Conservation (phyloP, 2,113 vertebrate species). For the Apus apus region DNA sequence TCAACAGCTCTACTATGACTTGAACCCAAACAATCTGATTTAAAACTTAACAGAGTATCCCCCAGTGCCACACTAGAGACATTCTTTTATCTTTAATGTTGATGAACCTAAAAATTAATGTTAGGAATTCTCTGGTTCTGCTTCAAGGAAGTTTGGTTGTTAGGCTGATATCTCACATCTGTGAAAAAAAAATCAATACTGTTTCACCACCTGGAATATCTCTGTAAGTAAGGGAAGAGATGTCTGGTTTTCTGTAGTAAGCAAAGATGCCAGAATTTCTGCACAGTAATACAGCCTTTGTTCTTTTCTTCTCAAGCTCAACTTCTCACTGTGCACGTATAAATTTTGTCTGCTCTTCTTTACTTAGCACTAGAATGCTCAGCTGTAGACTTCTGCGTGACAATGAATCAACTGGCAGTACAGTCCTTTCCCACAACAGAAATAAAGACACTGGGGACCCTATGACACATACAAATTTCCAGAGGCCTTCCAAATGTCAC, state of each 20-base stretch:
- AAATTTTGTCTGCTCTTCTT: not conserved
- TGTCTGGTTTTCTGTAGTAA: not conserved
- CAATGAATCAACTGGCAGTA: not conserved
- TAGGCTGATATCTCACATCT: not conserved
- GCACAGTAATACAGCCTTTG: not conserved
- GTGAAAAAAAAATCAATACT: not conserved
- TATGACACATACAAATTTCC: not conserved
- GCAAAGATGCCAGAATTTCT: not conserved
- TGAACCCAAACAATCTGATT: not conserved
- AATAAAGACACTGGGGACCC: not conserved
- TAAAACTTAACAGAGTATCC: not conserved
- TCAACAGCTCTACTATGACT: not conserved
- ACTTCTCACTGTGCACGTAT: not conserved
- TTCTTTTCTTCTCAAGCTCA: not conserved
- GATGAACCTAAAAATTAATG: not conserved
- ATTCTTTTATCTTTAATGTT: not conserved
- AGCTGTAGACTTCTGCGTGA: not conserved
- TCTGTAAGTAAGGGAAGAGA: not conserved
- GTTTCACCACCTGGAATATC: not conserved
- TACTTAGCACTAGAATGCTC: not conserved
- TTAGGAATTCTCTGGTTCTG: not conserved
- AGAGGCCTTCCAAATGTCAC: not conserved
- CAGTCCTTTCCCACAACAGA: not conserved
- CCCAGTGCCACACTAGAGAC: not conserved
- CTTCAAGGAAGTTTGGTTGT: not conserved